phyloP scores from a whole-genome alignment of 2,113 vertebrate genomes.

The Petrocephalus zakoni region DNA sequence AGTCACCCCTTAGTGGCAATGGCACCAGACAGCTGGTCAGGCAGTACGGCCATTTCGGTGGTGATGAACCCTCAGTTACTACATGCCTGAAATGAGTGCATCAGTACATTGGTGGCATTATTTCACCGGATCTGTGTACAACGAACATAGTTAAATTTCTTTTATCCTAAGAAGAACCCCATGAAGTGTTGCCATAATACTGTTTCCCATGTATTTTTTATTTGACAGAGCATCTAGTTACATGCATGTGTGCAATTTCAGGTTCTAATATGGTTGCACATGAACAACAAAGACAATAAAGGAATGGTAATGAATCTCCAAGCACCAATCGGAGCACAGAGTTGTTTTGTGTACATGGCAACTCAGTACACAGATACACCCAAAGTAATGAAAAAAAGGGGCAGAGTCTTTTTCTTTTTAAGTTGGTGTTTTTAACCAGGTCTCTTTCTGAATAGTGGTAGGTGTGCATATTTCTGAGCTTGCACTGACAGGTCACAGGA shows the following conservation, averaged over 20 bases:
- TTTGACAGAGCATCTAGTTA: conserved; percentile 36
- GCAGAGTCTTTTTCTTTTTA: conserved; percentile 50
- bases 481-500: conserved; percentile 42
- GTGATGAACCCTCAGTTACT: background rate
- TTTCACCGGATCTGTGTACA: background rate
- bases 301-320: conserved; percentile 45
- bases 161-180: background rate
- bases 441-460: conserved; percentile 40
- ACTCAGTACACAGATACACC: conserved; percentile 66
- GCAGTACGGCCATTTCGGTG: background rate
- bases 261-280: conserved; percentile 43
- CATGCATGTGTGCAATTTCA: conserved; percentile 28
- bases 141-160: background rate
- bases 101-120: background rate
- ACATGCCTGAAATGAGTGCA: background rate
- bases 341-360: conserved; percentile 70
- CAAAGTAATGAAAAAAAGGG: conserved; percentile 49
- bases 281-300: conserved; percentile 47
- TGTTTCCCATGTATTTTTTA: conserved; percentile 21
- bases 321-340: conserved; percentile 48
- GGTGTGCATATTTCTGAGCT: conserved; percentile 36
- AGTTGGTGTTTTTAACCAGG: conserved; percentile 51
- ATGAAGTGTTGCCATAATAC: background rate
- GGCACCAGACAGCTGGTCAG: background rate
- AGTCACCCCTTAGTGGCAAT: background rate